Conservation (phyloP, 1,140 invertebrate genomes). For the Homarus americanus region DNA sequence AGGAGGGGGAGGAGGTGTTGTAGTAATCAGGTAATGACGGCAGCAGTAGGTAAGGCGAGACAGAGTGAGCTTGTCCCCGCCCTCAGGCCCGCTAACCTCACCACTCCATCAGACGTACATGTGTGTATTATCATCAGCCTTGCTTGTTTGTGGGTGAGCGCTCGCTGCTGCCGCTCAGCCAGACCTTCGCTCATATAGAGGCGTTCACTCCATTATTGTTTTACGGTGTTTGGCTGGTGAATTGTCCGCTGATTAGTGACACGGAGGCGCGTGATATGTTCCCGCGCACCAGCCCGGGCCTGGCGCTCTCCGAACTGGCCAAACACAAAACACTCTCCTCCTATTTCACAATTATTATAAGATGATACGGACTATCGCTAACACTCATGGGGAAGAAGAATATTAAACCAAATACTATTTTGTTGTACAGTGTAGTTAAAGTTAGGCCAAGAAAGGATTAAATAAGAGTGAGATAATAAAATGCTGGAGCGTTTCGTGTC, state of each 20-base stretch:
- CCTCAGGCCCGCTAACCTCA: neutral
- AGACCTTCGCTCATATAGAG: constrained; percentile 15
- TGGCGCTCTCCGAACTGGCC: constrained; percentile 1
- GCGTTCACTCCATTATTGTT: constrained; percentile 46
- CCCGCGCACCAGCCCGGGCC: neutral
- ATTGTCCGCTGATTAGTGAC: constrained; percentile 14
- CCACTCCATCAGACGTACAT: constrained; percentile 3
- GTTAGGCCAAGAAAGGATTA: too few relatives aligned
- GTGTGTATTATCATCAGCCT: constrained; percentile 31
- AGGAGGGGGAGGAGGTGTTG: neutral
- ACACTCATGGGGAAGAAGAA: too few relatives aligned
- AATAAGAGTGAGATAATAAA: too few relatives aligned
- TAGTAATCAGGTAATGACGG: neutral
- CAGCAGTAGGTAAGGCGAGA: neutral
- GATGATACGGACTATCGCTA: too few relatives aligned
- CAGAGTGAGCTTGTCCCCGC: too few relatives aligned
- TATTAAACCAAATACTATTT: too few relatives aligned
- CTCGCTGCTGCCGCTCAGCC: neutral
- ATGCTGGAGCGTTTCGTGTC: too few relatives aligned
- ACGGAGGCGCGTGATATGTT: neutral
- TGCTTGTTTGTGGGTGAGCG: constrained; percentile 36
- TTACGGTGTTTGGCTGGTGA: constrained; percentile 33
- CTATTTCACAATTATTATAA: too few relatives aligned
- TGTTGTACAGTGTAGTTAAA: too few relatives aligned
- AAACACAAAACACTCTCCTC: too few relatives aligned